Evolutionary conservation across 2,797 vertebrate species (phyloP), one percentile per base, ranked within the genome.

Genomic region (Catamblyrhynchus diadema): DNA sequence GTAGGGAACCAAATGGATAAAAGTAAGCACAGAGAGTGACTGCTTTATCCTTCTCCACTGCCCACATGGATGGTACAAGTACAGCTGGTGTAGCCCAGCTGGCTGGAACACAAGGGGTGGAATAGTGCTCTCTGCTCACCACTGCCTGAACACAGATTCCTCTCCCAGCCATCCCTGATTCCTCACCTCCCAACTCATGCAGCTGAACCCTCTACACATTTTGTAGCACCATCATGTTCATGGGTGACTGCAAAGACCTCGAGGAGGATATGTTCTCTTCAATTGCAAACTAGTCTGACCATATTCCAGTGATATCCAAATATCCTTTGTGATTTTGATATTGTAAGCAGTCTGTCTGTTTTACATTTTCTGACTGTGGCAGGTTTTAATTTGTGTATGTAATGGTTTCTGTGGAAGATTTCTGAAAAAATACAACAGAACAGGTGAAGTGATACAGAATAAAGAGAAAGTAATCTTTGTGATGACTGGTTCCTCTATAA

Each of bases 191-290:
- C 42, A 50, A 2, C 21, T 41, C 6, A 7, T 1, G 11, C 8
- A 13, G 22, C 0, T 50, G 17, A 45, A 56, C 2, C 1, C 13
- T 37, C 37, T 53, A 24, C 6, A 24, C 14, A 8, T 32, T 77
- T 56, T 41, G 20, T 17, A 73, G 10, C 0, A 0, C 5, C 1
- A 2, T 18, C 0, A 0, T 27, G 14, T 60, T 81, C 62, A n/a
- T 64, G 15, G 4, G 7, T 59, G n/a, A 39, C 11, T 42, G 15
- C 37, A 81, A 88, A 59, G 57, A 27, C 27, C 22, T 64, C 0
- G 0, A 50, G 51, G 6, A 62, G 13, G 5, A 53, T 62, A 60
- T 60, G 4, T 3, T 64, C 2, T 24, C 19, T 62, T 65, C 9
- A 50, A 14, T 15, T 86, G 15, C 25, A 74, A 25, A 27, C 21